phyloP scores from a whole-genome alignment of 2,113 vertebrate genomes.

The Pleuronectes platessa region DNA sequence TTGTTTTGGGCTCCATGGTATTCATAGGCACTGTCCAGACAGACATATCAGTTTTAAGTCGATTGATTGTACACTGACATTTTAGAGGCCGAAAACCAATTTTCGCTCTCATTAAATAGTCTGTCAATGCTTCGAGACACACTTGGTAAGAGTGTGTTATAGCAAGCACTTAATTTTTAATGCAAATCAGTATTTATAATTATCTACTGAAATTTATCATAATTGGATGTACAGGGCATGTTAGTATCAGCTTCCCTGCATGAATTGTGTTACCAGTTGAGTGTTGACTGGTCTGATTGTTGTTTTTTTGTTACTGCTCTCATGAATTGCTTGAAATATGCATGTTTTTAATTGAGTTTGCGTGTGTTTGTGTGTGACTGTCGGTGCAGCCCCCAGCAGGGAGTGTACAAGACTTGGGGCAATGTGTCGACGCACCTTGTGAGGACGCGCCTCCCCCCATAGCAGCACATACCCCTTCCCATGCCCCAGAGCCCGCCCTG shows the following conservation, averaged over 20 bases:
- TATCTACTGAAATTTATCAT: constrained; percentile 37
- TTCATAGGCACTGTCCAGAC: constrained; percentile 78
- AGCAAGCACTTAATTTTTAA: constrained; percentile 41
- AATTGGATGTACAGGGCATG: constrained; percentile 73
- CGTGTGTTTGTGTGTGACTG: constrained; percentile 80
- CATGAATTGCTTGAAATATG: constrained; percentile 70
- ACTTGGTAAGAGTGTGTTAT: constrained; percentile 50
- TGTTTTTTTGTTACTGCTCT: constrained; percentile 52
- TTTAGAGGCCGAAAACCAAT: constrained; percentile 70
- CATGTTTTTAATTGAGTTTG: constrained; percentile 80
- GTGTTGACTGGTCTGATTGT: constrained; percentile 56
- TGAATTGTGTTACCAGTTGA: constrained; percentile 64
- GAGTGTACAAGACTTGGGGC: constrained; percentile 76
- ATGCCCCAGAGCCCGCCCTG: constrained; percentile 60
- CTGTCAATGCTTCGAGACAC: constrained; percentile 43
- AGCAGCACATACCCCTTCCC: constrained; percentile 69
- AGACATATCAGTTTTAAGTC: constrained; percentile 75
- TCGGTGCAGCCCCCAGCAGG: constrained; percentile 86
- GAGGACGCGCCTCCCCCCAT: constrained; percentile 73
- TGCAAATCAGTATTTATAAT: constrained; percentile 49
- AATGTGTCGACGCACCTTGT: constrained; percentile 66
- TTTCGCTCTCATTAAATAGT: constrained; percentile 65
- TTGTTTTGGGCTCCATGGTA: constrained; percentile 78
- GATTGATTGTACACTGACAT: constrained; percentile 78
- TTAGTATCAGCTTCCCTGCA: constrained; percentile 70